Evolutionary conservation across 2,888 invertebrate genomes (phyloP).

Genomic region (Himalopsyche japonica): DNA sequence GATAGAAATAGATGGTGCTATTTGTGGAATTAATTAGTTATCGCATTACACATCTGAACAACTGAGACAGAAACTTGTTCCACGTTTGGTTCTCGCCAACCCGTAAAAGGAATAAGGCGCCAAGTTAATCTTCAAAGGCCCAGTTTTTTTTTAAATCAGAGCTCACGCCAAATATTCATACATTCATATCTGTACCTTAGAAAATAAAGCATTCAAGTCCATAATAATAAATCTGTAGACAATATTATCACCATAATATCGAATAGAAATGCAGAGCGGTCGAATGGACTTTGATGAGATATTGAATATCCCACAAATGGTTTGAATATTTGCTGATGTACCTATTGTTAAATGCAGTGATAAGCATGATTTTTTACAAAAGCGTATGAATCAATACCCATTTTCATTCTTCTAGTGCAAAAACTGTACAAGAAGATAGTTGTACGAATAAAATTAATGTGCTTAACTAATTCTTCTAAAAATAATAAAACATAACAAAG

Average conservation of each 20-base stretch:
- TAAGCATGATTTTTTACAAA: not conserved
- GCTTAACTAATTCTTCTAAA: too few relatives aligned
- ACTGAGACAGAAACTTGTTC: not conserved
- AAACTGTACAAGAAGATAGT: not conserved
- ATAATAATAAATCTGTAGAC: not conserved
- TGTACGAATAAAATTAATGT: too few relatives aligned
- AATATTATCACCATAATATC: not conserved
- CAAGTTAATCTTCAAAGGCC: not conserved
- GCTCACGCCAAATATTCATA: not conserved
- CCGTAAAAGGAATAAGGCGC: not conserved
- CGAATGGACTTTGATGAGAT: not conserved
- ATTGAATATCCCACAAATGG: not conserved
- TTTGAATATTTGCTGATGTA: not conserved
- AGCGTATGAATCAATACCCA: not conserved
- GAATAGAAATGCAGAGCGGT: not conserved
- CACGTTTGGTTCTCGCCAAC: not conserved
- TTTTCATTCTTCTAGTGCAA: not conserved
- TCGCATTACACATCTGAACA: not conserved
- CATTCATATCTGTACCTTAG: not conserved
- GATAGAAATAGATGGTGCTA: too few relatives aligned
- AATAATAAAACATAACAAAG: too few relatives aligned
- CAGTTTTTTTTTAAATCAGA: not conserved
- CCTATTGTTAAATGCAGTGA: not conserved
- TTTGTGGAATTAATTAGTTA: not conserved
- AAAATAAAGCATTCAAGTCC: not conserved